Evolutionary conservation across 2,797 vertebrate genomes (phyloP).

Genomic region (Poecilia picta): DNA sequence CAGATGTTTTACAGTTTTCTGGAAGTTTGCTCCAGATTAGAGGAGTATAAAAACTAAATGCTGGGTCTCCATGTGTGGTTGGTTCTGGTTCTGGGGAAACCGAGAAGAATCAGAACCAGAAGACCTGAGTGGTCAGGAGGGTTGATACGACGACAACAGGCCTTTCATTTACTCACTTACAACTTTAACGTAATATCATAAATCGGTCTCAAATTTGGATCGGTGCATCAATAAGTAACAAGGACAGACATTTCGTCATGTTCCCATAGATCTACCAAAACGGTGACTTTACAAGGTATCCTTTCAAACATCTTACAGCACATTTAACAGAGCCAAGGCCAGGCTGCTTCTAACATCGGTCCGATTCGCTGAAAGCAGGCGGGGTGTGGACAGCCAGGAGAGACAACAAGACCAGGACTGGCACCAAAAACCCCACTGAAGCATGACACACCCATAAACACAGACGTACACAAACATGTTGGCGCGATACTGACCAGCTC

Average conservation of each 20-base stretch:
- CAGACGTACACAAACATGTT: constrained; percentile 53
- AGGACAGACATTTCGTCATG: background rate
- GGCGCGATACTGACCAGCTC: constrained; percentile 92
- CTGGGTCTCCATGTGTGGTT: too few species aligned
- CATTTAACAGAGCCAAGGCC: constrained; percentile 5
- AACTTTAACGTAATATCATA: background rate
- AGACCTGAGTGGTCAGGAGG: too few species aligned
- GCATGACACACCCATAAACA: constrained; percentile 61
- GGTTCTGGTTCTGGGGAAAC: too few species aligned
- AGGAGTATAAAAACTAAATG: too few species aligned
- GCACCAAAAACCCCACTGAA: constrained; percentile 43
- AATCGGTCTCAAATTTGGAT: background rate
- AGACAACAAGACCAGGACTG: constrained; percentile 44
- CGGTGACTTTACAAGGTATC: constrained; percentile 33
- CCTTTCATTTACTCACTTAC: too few species aligned
- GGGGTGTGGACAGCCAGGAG: constrained; percentile 29
- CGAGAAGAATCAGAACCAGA: too few species aligned
- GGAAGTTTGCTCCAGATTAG: too few species aligned
- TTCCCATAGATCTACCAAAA: background rate
- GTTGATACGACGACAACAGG: too few species aligned
- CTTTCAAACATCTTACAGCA: constrained; percentile 57
- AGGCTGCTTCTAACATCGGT: constrained; percentile 32
- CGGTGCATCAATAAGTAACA: constrained; percentile 1
- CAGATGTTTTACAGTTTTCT: too few species aligned
- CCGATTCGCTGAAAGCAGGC: constrained; percentile 38